These are phyloP conservation scores for Copidosoma aretas DNA, from an alignment of 2,888 invertebrate genomes.

Conservation along the genomic window DNA sequence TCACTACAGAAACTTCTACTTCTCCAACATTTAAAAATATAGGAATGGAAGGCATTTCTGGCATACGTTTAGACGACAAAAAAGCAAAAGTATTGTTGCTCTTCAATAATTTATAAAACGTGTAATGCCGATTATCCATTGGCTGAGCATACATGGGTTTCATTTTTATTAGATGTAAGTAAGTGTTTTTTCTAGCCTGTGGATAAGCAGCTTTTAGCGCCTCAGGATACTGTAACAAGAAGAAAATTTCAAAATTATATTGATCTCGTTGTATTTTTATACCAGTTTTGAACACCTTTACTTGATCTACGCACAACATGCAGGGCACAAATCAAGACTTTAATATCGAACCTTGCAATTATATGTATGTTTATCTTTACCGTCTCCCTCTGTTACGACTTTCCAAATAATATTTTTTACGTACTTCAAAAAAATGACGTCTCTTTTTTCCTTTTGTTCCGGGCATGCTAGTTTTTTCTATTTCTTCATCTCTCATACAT, in stretches of 20 bases:
- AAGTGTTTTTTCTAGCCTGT: slow-evolving; percentile 57
- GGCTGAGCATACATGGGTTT: slow-evolving; percentile 65
- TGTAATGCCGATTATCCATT: slow-evolving; percentile 64
- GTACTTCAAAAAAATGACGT: slow-evolving; percentile 37
- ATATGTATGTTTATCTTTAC: no score
- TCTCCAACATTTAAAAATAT: slow-evolving; percentile 75
- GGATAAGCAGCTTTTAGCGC: slow-evolving; percentile 58
- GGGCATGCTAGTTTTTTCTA: slow-evolving; percentile 30
- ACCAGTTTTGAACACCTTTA: no score
- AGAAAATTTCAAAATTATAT: not conserved
- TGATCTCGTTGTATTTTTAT: not conserved
- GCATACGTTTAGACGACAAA: slow-evolving; percentile 69
- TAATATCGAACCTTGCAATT: not conserved
- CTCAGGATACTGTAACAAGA: slow-evolving; percentile 64
- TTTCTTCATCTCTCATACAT: slow-evolving; percentile 60
- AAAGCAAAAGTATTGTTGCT: slow-evolving; percentile 69
- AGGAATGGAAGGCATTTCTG: slow-evolving; percentile 70
- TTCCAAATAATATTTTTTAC: not conserved
- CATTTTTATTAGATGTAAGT: slow-evolving; percentile 69
- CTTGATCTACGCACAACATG: no score
- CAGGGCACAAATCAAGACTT: not conserved
- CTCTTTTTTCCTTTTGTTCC: slow-evolving; percentile 51
- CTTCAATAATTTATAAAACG: slow-evolving; percentile 66
- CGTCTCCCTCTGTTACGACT: not conserved
- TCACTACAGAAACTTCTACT: slow-evolving; percentile 64